Evolutionary conservation across 2,797 vertebrate genomes (phyloP).

Genomic region (Chloroceryle amazona): DNA sequence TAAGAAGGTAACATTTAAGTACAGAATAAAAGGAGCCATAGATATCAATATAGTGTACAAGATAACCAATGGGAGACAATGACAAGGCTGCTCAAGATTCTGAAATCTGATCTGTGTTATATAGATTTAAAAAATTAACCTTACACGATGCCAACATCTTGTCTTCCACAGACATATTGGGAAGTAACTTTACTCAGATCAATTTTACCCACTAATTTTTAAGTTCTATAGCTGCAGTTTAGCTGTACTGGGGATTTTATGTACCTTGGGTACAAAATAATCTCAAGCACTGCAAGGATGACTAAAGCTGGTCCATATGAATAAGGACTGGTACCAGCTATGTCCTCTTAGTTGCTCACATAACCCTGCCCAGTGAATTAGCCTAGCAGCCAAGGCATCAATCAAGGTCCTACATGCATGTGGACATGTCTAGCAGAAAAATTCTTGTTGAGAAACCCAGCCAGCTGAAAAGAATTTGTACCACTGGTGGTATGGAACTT

Average conservation of each 20-base stretch:
- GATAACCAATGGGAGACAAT: background rate
- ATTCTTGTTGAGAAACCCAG: background rate
- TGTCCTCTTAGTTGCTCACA: background rate
- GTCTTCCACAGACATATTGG: background rate
- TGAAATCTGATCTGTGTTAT: background rate
- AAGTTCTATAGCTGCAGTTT: background rate
- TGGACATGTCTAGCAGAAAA: rapidly evolving
- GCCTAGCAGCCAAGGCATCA: background rate
- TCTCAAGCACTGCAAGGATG: background rate
- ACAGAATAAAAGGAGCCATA: background rate
- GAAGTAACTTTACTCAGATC: background rate
- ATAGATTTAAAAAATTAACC: background rate
- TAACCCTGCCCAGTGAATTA: background rate
- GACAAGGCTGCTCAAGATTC: background rate
- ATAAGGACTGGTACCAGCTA: background rate
- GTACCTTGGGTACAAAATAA: background rate
- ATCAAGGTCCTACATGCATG: rapidly evolving
- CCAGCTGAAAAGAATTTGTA: background rate
- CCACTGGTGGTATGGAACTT: background rate
- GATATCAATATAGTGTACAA: background rate
- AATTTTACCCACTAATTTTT: background rate
- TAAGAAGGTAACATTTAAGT: background rate
- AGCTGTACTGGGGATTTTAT: background rate
- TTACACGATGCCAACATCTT: background rate
- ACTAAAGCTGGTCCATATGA: background rate